A percentile compares a stretch with the other conserved stretches of the same genome.
These are phyloP conservation scores for Acrobasis suavella DNA, from an alignment of 2,888 invertebrate genomes.

Conservation along the genomic window DNA sequence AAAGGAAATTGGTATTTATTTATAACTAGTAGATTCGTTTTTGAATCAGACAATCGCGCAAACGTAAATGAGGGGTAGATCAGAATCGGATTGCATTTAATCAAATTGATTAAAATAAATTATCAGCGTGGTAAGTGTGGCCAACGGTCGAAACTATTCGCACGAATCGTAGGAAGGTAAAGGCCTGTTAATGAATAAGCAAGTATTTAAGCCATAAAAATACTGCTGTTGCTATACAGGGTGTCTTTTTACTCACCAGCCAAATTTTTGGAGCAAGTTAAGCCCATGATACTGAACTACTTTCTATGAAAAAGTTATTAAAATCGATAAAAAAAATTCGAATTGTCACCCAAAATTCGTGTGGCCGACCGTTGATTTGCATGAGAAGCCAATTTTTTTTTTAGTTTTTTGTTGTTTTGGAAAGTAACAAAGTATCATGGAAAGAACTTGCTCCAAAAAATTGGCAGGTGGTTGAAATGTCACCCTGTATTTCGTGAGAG, in stretches of 20 bases:
- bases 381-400: too few relatives aligned
- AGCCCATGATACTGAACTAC: too few relatives aligned
- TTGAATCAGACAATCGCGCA: constrained; percentile 17
- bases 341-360: too few relatives aligned
- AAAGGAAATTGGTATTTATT: constrained; percentile 50
- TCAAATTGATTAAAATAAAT: constrained; percentile 14
- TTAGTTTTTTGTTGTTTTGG: too few relatives aligned
- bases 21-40: constrained; percentile 21
- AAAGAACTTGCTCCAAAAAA: too few relatives aligned
- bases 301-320: too few relatives aligned
- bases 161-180: neutral
- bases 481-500: neutral
- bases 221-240: constrained; percentile 1
- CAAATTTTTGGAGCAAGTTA: too few relatives aligned
- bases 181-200: neutral
- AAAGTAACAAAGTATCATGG: too few relatives aligned
- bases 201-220: neutral
- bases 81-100: constrained; percentile 18
- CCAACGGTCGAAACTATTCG: constrained; percentile 8
- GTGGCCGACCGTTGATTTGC: too few relatives aligned
- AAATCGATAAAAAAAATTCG: too few relatives aligned
- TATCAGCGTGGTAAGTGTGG: constrained; percentile 4
- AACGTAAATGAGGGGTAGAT: constrained; percentile 16
- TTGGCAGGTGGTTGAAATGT: too few relatives aligned
- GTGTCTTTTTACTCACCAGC: too few relatives aligned